phyloP scores from a whole-genome alignment of 2,797 vertebrate species.

The Sparus aurata region DNA sequence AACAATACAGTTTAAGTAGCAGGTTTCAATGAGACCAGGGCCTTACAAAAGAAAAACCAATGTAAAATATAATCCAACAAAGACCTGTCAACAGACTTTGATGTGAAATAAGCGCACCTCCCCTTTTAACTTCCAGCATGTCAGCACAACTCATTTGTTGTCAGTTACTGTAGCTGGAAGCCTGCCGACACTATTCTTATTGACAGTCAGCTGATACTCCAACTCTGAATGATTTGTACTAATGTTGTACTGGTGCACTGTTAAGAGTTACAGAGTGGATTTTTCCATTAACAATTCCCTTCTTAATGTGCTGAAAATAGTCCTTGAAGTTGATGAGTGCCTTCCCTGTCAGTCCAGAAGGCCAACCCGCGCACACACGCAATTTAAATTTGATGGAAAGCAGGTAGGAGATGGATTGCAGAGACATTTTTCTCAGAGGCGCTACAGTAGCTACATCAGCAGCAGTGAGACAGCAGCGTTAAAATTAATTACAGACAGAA shows the following conservation, averaged over 20 bases:
- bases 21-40: background rate
- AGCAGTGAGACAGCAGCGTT: constrained; percentile 56
- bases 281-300: constrained; percentile 46
- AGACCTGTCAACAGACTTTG: background rate
- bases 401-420: constrained; percentile 68
- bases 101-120: background rate
- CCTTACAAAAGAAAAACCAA: background rate
- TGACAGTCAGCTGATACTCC: background rate
- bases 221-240: background rate
- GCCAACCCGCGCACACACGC: constrained; percentile 22
- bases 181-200: background rate
- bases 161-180: background rate
- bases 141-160: background rate
- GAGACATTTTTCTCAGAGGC: constrained; percentile 41
- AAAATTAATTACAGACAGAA: constrained; percentile 72
- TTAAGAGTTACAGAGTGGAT: constrained; percentile 15
- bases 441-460: constrained; percentile 69
- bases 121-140: background rate
- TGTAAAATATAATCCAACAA: background rate
- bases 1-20: background rate
- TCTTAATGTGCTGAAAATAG: constrained; percentile 50
- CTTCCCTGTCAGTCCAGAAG: constrained; percentile 60
- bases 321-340: constrained; percentile 68
- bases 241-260: background rate
- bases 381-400: constrained; percentile 78